phyloP scores from a whole-genome alignment of 2,888 invertebrate genomes.

The Rhorus exstirpatorius region DNA sequence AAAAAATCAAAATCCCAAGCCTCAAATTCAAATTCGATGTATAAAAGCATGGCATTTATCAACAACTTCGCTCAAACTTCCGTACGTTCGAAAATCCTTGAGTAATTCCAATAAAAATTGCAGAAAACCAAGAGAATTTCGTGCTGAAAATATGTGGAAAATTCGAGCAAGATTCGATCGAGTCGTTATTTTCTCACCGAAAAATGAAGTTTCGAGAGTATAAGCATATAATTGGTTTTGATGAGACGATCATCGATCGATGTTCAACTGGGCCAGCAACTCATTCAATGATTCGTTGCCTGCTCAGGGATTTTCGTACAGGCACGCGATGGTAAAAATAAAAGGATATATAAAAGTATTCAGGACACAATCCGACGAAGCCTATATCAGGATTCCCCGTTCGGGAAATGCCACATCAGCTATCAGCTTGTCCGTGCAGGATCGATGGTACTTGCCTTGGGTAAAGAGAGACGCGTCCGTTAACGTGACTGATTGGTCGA shows the following conservation, averaged over 20 bases:
- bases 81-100: no score
- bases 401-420: conserved; percentile 49
- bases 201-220: no score
- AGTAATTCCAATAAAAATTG: no score
- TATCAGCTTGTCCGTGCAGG: conserved; percentile 35
- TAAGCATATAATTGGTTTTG: no score
- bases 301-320: neutral
- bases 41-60: no score
- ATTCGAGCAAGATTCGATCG: no score
- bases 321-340: neutral
- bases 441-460: conserved; percentile 39
- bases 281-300: neutral
- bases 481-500: conserved; percentile 69
- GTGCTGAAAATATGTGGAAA: no score
- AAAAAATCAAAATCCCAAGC: no score
- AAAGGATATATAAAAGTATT: neutral
- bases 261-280: neutral
- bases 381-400: conserved; percentile 12
- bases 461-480: conserved; percentile 50
- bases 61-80: no score
- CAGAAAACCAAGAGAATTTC: no score
- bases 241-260: neutral
- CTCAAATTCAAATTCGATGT: no score
- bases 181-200: no score
- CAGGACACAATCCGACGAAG: conserved; percentile 6